Evolutionary conservation across 2,113 vertebrate genomes (phyloP).

Genomic region (Himantopus leucocephalus): DNA sequence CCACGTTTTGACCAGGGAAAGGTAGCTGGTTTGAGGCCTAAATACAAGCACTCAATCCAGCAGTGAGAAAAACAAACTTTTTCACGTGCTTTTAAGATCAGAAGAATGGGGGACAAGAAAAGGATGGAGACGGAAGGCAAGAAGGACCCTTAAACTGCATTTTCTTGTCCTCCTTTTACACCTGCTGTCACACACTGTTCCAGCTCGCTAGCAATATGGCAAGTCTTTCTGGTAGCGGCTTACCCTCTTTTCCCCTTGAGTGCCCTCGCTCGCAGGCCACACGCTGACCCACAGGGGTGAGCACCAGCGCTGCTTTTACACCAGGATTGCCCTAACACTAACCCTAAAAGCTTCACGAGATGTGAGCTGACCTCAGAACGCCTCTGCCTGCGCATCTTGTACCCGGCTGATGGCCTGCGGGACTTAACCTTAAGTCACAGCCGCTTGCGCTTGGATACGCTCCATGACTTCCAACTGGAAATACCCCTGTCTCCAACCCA

Average conservation of each 20-base stretch:
- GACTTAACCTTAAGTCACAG: no score
- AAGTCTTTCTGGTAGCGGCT: fast-evolving
- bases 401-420: not conserved
- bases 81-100: not conserved
- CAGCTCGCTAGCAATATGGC: fast-evolving
- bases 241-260: not conserved
- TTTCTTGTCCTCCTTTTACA: not conserved
- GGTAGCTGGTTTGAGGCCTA: not conserved
- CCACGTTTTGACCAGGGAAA: fast-evolving
- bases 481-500: not conserved
- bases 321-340: no score
- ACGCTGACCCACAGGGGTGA: fast-evolving
- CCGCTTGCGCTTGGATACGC: not conserved
- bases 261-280: no score
- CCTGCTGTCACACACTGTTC: not conserved
- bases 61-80: fast-evolving
- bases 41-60: not conserved
- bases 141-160: not conserved
- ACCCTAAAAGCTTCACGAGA: not conserved
- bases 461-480: not conserved
- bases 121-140: not conserved
- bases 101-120: not conserved
- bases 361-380: not conserved
- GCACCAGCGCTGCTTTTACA: not conserved
- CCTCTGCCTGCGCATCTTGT: no score